A percentile compares a stretch with the other conserved stretches of the same genome.
phyloP scores from a whole-genome alignment of 2,797 vertebrate genomes.

The Percopsis omiscomaycus region DNA sequence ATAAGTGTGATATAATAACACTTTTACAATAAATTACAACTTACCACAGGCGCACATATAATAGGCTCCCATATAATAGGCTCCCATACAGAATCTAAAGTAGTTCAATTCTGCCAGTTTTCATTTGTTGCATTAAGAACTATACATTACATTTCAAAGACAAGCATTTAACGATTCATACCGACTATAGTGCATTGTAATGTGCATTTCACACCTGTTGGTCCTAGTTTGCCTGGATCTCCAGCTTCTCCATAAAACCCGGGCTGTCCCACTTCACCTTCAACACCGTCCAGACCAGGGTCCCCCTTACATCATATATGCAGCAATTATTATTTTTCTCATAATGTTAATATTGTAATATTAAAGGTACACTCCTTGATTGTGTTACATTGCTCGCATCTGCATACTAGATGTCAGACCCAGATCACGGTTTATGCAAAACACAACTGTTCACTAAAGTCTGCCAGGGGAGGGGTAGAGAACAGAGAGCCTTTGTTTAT shows the following conservation, averaged over 20 bases:
- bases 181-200: too few species aligned
- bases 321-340: constrained; percentile 34
- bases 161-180: background rate
- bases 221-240: constrained; percentile 74
- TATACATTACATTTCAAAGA: constrained; percentile 16
- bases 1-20: constrained; percentile 41
- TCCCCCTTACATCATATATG: constrained; percentile 72
- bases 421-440: too few species aligned
- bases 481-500: too few species aligned
- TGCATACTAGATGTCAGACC: too few species aligned
- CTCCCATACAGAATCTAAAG: background rate
- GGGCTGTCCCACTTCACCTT: constrained; percentile 74
- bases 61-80: background rate
- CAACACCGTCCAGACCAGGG: constrained; percentile 70
- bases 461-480: too few species aligned
- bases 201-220: constrained; percentile 59
- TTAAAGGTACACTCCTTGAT: background rate
- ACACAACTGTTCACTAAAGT: too few species aligned
- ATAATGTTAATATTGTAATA: background rate
- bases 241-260: constrained; percentile 81
- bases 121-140: constrained; percentile 1
- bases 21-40: constrained; percentile 34
- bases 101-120: background rate
- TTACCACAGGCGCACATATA: background rate
- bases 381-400: background rate